A percentile compares a stretch with the other conserved stretches of the same genome.
These are phyloP conservation scores for Gadopsis marmoratus DNA, from an alignment of 2,797 vertebrate species.

Conservation along the genomic window DNA sequence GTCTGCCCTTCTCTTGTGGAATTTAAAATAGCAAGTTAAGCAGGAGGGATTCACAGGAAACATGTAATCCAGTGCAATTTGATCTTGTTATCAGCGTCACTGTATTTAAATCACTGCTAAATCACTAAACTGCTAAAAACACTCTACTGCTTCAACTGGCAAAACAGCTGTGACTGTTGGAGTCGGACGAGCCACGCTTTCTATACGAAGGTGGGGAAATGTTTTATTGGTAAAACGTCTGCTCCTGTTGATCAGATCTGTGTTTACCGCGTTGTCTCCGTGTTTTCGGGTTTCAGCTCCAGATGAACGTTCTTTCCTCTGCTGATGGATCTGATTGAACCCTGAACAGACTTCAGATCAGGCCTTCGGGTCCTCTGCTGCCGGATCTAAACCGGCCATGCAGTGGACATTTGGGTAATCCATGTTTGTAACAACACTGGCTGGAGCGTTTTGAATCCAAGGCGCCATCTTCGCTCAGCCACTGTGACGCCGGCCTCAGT, in stretches of 20 bases:
- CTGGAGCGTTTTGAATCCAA: conserved; percentile 81
- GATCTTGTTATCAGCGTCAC: too few relatives aligned
- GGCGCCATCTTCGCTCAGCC: conserved; percentile 71
- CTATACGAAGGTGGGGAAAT: too few relatives aligned
- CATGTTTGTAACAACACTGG: conserved; percentile 73
- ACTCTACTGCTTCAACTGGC: too few relatives aligned
- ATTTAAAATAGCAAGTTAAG: too few relatives aligned
- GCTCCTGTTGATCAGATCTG: too few relatives aligned
- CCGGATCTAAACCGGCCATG: conserved; percentile 77
- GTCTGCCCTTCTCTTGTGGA: not conserved
- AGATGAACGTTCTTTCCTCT: not conserved
- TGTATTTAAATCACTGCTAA: too few relatives aligned
- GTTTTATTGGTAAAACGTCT: too few relatives aligned
- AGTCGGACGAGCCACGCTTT: too few relatives aligned
- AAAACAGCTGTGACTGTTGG: too few relatives aligned
- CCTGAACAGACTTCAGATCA: not conserved
- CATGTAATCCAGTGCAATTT: not conserved
- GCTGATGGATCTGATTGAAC: not conserved
- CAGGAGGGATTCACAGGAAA: not conserved
- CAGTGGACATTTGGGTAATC: conserved; percentile 82
- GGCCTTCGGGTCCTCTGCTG: not conserved
- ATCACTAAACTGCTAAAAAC: too few relatives aligned
- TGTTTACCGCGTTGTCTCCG: too few relatives aligned
- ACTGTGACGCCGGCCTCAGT: conserved; percentile 53
- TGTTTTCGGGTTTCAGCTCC: too few relatives aligned